Base-by-base conservation (phyloP, 2,888 invertebrate species). In the Trissonchulus latispiculum region DNA sequence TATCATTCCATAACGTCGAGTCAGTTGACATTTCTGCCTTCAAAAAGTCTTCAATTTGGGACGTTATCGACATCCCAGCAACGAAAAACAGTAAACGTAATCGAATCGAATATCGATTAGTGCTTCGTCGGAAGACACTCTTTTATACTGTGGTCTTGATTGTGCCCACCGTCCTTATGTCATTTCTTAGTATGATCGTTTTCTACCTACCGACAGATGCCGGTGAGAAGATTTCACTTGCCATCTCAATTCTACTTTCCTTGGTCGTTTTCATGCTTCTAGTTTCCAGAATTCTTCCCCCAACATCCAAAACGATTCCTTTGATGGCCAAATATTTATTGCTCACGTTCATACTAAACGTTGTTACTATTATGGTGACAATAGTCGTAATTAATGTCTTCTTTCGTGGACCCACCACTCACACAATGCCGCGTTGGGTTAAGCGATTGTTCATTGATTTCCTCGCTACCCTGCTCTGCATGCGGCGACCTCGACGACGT, bases 341-440 rank as follows among this genome's bases (percentile, higher is more conserved):
- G 73, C 96, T 99, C 86, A 99, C 97, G 72, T 99, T 99, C 87
- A 95, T 99, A 81, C 96, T 99, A 95, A 99, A 99, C 86, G 96
- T 99, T 76, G 94, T 99, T 83, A 95, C 96, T 87, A 99, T 99
- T 86, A 88, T 99, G 80, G 93, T 97, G 73, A 99, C 99, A 23
- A 97, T 99, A 77, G 90, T 99, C 83, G 96, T 99, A 84, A 97
- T 99, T 83, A 99, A 99, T 86, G 95, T 95, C 92, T 97, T 99
- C 86, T 99, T 97, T 87, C 88, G 97, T 61, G 86, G 94, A 94
- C 59, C 96, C 94, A 72, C 89, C 94, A 97, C 96, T 64, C 96
- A 97, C 86, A 90, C 91, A 87, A 95, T 95, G 91, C 95, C 97
- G 18, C 3, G 48, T 48, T 48, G 48, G 48, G 48, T 48, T 23